These are phyloP conservation scores for Fissipunctia ypsillon DNA, from an alignment of 2,888 invertebrate species.

Conservation along the genomic window DNA sequence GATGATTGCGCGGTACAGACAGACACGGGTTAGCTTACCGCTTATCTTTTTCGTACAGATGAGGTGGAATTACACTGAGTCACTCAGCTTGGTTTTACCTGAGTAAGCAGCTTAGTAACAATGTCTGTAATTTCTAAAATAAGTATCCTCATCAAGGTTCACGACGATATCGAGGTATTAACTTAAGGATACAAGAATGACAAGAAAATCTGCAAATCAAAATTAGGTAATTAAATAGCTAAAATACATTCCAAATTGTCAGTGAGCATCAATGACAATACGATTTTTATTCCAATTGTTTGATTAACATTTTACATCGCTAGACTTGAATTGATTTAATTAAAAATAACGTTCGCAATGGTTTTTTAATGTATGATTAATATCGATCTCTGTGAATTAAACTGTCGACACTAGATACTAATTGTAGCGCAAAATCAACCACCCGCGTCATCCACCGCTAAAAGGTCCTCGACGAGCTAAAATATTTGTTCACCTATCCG, in stretches of 20 bases:
- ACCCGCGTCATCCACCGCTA: slow-evolving; percentile 68
- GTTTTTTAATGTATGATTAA: too few species aligned
- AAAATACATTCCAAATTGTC: neutral
- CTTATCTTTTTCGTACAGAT: slow-evolving; percentile 82
- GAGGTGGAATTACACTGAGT: slow-evolving; percentile 55
- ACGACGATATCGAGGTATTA: too few species aligned
- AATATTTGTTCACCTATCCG: slow-evolving; percentile 89
- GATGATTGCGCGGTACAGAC: slow-evolving; percentile 82
- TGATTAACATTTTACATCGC: neutral
- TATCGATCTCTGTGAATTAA: too few species aligned
- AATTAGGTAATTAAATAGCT: neutral
- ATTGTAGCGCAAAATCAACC: slow-evolving; percentile 41
- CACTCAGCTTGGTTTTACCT: slow-evolving; percentile 28
- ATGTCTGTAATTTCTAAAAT: neutral
- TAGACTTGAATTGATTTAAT: neutral
- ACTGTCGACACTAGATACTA: slow-evolving; percentile 8
- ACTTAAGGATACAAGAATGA: neutral
- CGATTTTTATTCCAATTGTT: neutral
- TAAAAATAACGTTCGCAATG: too few species aligned
- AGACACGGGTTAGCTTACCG: slow-evolving; percentile 72
- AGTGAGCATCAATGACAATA: neutral
- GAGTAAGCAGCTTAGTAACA: slow-evolving; percentile 11
- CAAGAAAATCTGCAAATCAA: neutral
- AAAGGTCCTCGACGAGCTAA: slow-evolving; percentile 86
- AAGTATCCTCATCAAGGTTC: neutral